phyloP scores from a whole-genome alignment of 2,888 invertebrate species.

The Blera fallax region DNA sequence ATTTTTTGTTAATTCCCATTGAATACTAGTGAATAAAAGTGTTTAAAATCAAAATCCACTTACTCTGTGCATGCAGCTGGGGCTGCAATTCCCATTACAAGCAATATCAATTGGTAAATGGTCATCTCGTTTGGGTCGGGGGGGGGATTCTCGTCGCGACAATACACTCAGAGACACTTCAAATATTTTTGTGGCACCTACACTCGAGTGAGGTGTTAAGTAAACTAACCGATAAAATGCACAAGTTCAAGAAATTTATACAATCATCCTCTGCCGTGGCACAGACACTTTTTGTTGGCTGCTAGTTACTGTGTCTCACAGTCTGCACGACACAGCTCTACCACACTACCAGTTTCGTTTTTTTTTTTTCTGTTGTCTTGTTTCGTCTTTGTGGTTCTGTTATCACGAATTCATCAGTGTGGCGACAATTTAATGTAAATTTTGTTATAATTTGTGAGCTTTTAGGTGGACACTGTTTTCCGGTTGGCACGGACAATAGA shows the following conservation, averaged over 20 bases:
- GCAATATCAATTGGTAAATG: conserved; percentile 15
- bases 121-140: conserved; percentile 14
- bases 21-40: neutral
- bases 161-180: neutral
- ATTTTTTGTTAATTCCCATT: neutral
- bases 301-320: neutral
- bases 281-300: conserved; percentile 21
- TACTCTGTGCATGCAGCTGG: conserved; percentile 56
- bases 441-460: conserved; percentile 12
- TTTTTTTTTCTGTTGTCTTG: neutral
- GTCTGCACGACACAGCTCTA: neutral
- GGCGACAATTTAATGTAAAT: conserved; percentile 3
- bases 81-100: conserved; percentile 37
- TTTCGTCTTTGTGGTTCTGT: neutral
- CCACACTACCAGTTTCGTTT: neutral
- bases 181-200: conserved; percentile 39
- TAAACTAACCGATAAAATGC: conserved; percentile 61
- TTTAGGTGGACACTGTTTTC: neutral
- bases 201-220: conserved; percentile 63
- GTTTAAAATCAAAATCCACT: conserved; percentile 2
- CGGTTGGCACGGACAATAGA: neutral
- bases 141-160: neutral
- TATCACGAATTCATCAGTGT: conserved; percentile 2
- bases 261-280: conserved; percentile 45
- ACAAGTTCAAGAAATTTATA: conserved; percentile 71